Evolutionary conservation across 2,113 vertebrate species (phyloP), one percentile per base, ranked within the genome.

Genomic region (Butorides virescens): DNA sequence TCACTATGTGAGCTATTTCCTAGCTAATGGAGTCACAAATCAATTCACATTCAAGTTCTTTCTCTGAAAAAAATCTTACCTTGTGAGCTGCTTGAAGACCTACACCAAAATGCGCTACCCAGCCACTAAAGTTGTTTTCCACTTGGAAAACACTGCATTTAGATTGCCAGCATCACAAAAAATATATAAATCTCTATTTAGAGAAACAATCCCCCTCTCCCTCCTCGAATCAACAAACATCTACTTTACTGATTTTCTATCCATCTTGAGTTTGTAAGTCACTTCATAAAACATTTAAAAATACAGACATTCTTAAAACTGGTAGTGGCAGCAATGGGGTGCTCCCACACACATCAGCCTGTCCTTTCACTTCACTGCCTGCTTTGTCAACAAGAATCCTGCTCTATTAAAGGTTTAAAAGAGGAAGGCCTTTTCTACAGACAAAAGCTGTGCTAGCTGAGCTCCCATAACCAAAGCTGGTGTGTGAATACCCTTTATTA

Each of bases 371-470:
- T 91, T 80, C 62, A 66, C 77, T 59, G 84, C 63, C 77, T 77
- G 66, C 77, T 90, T 81, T 89, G 67, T 76, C 90, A 93, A 95
- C 74, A 90, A 66, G 80, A 95, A 80, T 17, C 20, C 46, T 39
- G 55, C 7, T 36, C 53, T 72, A 32, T 11, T 27, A 59, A 75
- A 70, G 52, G 36, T 46, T 79, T 81, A 47, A 82, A 86, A 91
- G 61, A 84, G 47, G 36, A 95, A 93, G 73, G 76, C n/a, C 49
- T 85, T 75, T 92, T 13, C 65, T 53, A 61, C 52, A 86, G 52
- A 85, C 53, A 93, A 78, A 93, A 83, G 58, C 75, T 83, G 39
- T 29, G 52, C 50, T 25, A 88, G 68, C 59, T 74, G 49, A 95
- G 83, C 73, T 89, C 46, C 53, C 30, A 61, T 6, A 75, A 66